Evolutionary conservation across 2,797 vertebrate species (phyloP).

Genomic region (Chrosomus eos): DNA sequence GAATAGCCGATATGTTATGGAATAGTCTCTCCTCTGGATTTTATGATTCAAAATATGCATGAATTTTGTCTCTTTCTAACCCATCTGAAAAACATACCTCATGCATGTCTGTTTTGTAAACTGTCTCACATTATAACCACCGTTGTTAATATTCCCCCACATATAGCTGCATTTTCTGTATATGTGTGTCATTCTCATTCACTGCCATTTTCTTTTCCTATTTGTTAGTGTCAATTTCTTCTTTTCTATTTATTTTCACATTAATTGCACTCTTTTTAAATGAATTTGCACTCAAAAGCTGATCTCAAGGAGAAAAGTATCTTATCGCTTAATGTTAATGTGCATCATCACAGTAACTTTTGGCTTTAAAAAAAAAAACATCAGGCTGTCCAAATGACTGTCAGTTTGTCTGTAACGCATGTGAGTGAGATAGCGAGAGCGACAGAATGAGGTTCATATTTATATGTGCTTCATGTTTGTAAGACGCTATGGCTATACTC

Average conservation of each 20-base stretch:
- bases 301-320: neutral
- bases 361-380: conserved; percentile 26
- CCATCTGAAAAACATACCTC: conserved; percentile 5
- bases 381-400: conserved; percentile 53
- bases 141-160: neutral
- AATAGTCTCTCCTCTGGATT: conserved; percentile 42
- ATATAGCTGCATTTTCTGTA: conserved; percentile 18
- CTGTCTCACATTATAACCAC: conserved; percentile 26
- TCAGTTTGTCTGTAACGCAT: conserved; percentile 40
- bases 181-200: conserved; percentile 12
- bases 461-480: conserved; percentile 48
- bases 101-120: conserved; percentile 41
- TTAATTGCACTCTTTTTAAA: conserved; percentile 5
- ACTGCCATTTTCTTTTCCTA: neutral
- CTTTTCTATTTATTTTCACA: conserved; percentile 15
- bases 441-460: conserved; percentile 44
- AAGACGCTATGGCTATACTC: conserved; percentile 6
- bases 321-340: conserved; percentile 6
- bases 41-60: conserved; percentile 41
- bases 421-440: conserved; percentile 13
- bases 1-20: neutral
- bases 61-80: conserved; percentile 26
- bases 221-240: conserved; percentile 4
- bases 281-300: neutral
- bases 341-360: conserved; percentile 20